phyloP scores from a whole-genome alignment of 2,888 invertebrate genomes.

The Drosophila infuscata region DNA sequence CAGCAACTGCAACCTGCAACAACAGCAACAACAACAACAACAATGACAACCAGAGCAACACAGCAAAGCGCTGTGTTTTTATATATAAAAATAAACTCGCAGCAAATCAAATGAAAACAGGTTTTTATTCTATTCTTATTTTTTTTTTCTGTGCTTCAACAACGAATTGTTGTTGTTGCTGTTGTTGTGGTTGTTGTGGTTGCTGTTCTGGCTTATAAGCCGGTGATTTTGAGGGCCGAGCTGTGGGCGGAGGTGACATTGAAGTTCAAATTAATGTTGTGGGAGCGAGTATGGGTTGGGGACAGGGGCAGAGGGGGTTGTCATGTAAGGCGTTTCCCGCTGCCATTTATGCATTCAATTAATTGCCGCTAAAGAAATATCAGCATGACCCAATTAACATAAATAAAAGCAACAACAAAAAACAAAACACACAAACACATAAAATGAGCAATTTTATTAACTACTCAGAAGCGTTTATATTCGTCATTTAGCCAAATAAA shows the following conservation, averaged over 20 bases:
- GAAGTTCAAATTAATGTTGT: slow-evolving; percentile 12
- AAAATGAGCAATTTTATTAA: slow-evolving; percentile 35
- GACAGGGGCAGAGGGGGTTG: background rate
- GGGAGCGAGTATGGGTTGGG: background rate
- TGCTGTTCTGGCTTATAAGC: slow-evolving; percentile 40
- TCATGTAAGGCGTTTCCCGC: slow-evolving; percentile 30
- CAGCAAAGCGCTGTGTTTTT: slow-evolving; percentile 21
- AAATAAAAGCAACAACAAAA: slow-evolving; percentile 19
- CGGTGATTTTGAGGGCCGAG: slow-evolving; percentile 40
- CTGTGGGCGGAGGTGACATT: slow-evolving; percentile 21
- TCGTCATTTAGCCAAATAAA: slow-evolving; percentile 41
- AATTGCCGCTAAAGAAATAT: slow-evolving; percentile 53
- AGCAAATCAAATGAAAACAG: slow-evolving; percentile 66
- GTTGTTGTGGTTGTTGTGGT: background rate
- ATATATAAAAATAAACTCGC: slow-evolving; percentile 42
- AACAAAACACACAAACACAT: background rate
- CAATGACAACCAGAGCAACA: slow-evolving; percentile 12
- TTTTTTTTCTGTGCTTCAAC: slow-evolving; percentile 7
- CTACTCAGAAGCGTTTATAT: slow-evolving; percentile 27
- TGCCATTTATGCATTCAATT: slow-evolving; percentile 51
- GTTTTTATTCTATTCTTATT: slow-evolving; percentile 41
- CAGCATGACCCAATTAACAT: slow-evolving; percentile 70
- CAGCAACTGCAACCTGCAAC: slow-evolving; percentile 29
- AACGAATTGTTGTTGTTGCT: background rate
- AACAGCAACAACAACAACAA: slow-evolving; percentile 8